Base-by-base conservation (phyloP, 1,140 invertebrate species). In the Drosophila tristis region DNA sequence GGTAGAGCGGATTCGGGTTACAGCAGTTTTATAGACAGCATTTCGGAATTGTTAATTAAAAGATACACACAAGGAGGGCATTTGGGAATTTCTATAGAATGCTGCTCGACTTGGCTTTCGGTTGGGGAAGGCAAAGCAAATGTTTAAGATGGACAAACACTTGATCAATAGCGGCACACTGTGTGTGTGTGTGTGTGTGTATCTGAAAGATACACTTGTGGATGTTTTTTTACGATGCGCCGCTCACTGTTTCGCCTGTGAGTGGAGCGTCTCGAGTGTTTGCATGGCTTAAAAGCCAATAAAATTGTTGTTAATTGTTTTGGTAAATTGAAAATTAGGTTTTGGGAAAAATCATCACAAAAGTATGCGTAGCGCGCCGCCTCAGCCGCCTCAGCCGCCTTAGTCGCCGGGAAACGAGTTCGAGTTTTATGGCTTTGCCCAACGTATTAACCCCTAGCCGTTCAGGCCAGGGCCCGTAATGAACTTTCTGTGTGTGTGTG, bases 251-350 rank as follows among this genome's bases (percentile, higher is more conserved):
- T 63, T 54, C 55, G 23, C 39, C 50, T 31, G 26, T 44, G 50
- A 49, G 64, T 62, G 58, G 51, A 39, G 61, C 35, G 35, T 51
- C n/a, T 78, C 72, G 61, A 80, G 75, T 89, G 80, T 89, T 89
- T 89, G 80, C 75, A 67, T 75, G 78, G 71, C 76, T 89, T 84
- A 82, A 89, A 84, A 89, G 84, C 79, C 84, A 89, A 89, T 89
- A 89, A 89, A 89, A 89, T 89, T 84, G 73, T 66, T 89, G 84
- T 89, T 89, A 89, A 89, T 89, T 89, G 85, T 70, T 89, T 89
- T 74, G 72, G 84, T 89, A 89, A 89, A 89, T 90, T 89, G 85
- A 89, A 87, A 89, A 89, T 89, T 90, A 89, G 84, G 84, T 87
- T 89, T 89, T 79, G 78, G 79, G 84, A 89, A 87, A 78, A 78